Evolutionary conservation across 1,140 invertebrate species (phyloP).

Genomic region (Pantala flavescens): DNA sequence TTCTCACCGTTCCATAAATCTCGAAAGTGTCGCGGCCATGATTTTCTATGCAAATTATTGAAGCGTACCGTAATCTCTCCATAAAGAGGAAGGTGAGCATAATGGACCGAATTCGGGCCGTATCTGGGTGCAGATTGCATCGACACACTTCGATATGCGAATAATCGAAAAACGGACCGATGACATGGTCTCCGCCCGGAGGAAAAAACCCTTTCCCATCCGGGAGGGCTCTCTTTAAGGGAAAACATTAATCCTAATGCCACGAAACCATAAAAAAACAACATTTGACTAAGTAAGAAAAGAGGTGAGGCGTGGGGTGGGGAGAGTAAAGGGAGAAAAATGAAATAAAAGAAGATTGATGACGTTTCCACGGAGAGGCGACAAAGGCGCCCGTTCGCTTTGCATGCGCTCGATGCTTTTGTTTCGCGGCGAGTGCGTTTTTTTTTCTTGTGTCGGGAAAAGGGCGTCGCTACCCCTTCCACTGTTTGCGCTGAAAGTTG

Average conservation of each 20-base stretch:
- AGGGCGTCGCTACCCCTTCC: too few relatives aligned
- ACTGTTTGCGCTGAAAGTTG: too few relatives aligned
- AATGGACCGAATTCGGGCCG: too few relatives aligned
- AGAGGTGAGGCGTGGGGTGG: neutral
- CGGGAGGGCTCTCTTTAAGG: neutral
- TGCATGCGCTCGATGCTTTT: neutral
- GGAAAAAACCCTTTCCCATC: neutral
- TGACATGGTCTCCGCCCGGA: neutral
- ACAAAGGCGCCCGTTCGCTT: neutral
- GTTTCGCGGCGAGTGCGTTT: neutral
- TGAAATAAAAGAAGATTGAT: conserved; percentile 10
- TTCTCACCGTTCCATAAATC: too few relatives aligned
- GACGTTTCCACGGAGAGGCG: neutral
- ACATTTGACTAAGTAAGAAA: neutral
- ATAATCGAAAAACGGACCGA: too few relatives aligned
- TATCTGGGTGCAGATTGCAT: too few relatives aligned
- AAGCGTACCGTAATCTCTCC: too few relatives aligned
- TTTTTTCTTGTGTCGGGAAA: neutral
- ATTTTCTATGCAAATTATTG: too few relatives aligned
- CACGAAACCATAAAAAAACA: neutral
- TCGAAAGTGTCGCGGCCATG: too few relatives aligned
- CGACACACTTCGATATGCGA: too few relatives aligned
- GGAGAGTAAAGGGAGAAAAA: neutral
- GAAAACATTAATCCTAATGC: conserved; percentile 7
- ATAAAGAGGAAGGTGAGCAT: too few relatives aligned